Conservation (phyloP, 2,888 invertebrate species). For the Rugalucina vietnamica region DNA sequence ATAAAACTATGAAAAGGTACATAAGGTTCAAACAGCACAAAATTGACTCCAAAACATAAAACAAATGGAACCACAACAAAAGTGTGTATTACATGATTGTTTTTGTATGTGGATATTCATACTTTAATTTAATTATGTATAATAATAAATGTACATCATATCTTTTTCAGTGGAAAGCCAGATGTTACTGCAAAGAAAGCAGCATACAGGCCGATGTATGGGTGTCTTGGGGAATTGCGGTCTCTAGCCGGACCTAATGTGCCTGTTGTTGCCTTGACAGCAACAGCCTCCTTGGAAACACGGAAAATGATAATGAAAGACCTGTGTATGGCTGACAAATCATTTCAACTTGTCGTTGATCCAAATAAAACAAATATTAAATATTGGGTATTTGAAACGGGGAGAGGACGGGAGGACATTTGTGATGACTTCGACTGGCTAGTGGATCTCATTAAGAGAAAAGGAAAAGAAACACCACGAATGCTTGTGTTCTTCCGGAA, state of each 20-base stretch:
- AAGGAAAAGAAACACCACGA: constrained; percentile 9
- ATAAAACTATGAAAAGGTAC: too few species aligned
- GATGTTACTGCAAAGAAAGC: too few species aligned
- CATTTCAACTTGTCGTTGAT: background rate
- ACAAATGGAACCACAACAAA: too few species aligned
- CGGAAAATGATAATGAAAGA: constrained; percentile 26
- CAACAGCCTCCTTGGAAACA: constrained; percentile 36
- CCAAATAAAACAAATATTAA: background rate
- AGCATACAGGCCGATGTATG: constrained; percentile 42
- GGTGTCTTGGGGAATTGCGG: constrained; percentile 32
- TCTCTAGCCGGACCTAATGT: constrained; percentile 35
- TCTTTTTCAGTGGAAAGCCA: too few species aligned
- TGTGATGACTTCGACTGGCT: constrained; percentile 29
- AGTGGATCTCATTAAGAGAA: background rate
- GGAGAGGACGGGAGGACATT: too few species aligned
- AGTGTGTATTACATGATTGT: too few species aligned
- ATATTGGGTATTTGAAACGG: background rate
- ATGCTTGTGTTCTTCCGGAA: constrained; percentile 43
- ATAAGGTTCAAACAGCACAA: too few species aligned
- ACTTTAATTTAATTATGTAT: too few species aligned
- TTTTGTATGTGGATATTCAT: too few species aligned
- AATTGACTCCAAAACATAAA: too few species aligned
- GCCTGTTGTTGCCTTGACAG: constrained; percentile 47
- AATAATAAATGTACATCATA: too few species aligned
- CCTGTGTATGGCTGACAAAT: constrained; percentile 21